phyloP scores from a whole-genome alignment of 2,797 vertebrate genomes.

The Naso thynnoides region DNA sequence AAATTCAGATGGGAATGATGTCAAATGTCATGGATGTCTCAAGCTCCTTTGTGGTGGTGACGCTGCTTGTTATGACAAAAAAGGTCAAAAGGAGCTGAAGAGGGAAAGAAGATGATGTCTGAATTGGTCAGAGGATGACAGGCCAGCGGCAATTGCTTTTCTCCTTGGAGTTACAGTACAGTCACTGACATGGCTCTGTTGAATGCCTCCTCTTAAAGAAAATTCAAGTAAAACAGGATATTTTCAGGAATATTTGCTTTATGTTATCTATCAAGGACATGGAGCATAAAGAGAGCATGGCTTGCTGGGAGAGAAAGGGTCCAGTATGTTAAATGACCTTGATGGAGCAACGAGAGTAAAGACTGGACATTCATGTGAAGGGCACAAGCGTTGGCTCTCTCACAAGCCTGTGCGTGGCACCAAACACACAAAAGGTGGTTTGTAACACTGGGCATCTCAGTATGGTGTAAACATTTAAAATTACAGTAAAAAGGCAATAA shows the following conservation, averaged over 20 bases:
- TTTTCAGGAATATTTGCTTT: slow-evolving; percentile 27
- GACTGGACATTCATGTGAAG: slow-evolving; percentile 56
- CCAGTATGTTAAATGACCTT: slow-evolving; percentile 8
- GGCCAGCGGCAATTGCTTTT: slow-evolving; percentile 12
- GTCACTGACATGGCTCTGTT: slow-evolving; percentile 44
- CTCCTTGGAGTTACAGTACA: slow-evolving; percentile 36
- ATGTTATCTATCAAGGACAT: slow-evolving; percentile 17
- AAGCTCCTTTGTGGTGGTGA: slow-evolving; percentile 4
- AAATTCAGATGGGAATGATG: slow-evolving; percentile 31
- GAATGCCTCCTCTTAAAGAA: slow-evolving; percentile 44
- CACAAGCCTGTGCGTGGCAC: slow-evolving; percentile 29
- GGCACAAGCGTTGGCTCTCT: slow-evolving; percentile 24
- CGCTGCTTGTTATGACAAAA: slow-evolving; percentile 1
- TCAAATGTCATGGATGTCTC: slow-evolving; percentile 19
- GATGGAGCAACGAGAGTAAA: slow-evolving; percentile 34
- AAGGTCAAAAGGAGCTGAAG: slow-evolving; percentile 7
- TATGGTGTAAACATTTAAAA: slow-evolving; percentile 73
- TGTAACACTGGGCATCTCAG: slow-evolving; percentile 72
- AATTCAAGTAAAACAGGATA: slow-evolving; percentile 85
- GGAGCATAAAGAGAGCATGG: not conserved
- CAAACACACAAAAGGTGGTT: slow-evolving; percentile 56
- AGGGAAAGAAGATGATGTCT: slow-evolving; percentile 1
- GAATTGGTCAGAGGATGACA: slow-evolving; percentile 12
- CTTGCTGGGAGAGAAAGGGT: not conserved
- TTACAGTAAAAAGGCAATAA: slow-evolving; percentile 54